A percentile compares a stretch with the other conserved stretches of the same genome.
Conservation (phyloP, 2,113 vertebrate species). For the Junco hyemalis region DNA sequence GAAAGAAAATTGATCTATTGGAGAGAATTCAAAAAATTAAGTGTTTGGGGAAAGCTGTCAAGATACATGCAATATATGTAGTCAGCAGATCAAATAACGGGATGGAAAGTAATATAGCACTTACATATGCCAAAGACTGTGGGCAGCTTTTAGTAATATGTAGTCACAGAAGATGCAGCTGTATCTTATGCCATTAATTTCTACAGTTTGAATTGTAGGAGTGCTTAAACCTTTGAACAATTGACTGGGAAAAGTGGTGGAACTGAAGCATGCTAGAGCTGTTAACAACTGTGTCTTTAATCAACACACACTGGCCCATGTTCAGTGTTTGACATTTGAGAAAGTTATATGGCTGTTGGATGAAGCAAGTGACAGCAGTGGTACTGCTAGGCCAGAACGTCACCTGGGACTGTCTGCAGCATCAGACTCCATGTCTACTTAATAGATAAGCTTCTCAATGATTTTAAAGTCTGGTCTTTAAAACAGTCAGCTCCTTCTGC, state of each 20-base stretch:
- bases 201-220: background rate
- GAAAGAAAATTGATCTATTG: background rate
- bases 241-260: background rate
- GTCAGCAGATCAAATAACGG: background rate
- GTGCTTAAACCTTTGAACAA: background rate
- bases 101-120: background rate
- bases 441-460: background rate
- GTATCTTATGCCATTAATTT: background rate
- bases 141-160: background rate
- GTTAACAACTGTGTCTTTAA: background rate
- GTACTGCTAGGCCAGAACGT: background rate
- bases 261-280: background rate
- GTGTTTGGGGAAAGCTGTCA: background rate
- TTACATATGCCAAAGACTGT: background rate
- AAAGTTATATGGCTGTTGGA: background rate
- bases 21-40: constrained; percentile 9
- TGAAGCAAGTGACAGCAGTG: background rate
- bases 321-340: background rate
- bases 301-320: background rate
- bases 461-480: background rate
- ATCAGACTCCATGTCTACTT: background rate
- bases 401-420: background rate
- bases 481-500: background rate
- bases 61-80: background rate
- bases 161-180: background rate